phyloP scores from a whole-genome alignment of 2,113 vertebrate genomes.

The Solea senegalensis region DNA sequence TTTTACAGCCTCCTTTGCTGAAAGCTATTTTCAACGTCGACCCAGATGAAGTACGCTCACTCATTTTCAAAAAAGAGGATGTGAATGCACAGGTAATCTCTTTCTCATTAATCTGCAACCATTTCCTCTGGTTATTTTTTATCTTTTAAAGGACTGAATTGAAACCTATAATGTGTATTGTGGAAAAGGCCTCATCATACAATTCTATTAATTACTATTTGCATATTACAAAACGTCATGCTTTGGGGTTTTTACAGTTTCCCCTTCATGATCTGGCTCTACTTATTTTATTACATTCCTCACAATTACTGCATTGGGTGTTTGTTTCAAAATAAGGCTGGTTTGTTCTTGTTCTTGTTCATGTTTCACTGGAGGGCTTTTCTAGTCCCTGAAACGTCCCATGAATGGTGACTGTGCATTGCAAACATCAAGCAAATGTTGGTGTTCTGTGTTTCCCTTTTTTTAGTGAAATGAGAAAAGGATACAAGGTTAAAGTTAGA shows the following conservation, averaged over 20 bases:
- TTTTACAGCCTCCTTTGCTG: slow-evolving; percentile 92
- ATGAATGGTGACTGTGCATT: neutral
- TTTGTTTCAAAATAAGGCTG: slow-evolving; percentile 45
- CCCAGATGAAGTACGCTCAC: slow-evolving; percentile 96
- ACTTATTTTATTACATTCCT: slow-evolving; percentile 57
- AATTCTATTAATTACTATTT: slow-evolving; percentile 4
- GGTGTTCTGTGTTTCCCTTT: neutral
- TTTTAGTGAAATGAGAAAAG: neutral
- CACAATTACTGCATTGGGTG: slow-evolving; percentile 22
- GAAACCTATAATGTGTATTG: slow-evolving; percentile 13
- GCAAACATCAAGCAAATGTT: neutral
- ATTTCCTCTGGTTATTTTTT: slow-evolving; percentile 42
- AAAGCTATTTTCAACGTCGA: slow-evolving; percentile 99
- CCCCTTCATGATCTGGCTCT: slow-evolving; percentile 26
- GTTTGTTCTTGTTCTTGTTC: slow-evolving; percentile 29
- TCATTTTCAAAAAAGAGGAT: slow-evolving; percentile 99
- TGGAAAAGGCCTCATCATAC: slow-evolving; percentile 9
- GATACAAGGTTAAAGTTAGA: neutral
- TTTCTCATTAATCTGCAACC: slow-evolving; percentile 10
- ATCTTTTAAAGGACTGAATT: slow-evolving; percentile 1
- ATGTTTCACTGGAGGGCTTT: slow-evolving; percentile 11
- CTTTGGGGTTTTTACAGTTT: slow-evolving; percentile 24
- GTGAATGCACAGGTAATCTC: slow-evolving; percentile 95
- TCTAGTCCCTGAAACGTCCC: neutral
- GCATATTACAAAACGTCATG: slow-evolving; percentile 25